Evolutionary conservation across 2,113 vertebrate species (phyloP).

Genomic region (Macrotus californicus): DNA sequence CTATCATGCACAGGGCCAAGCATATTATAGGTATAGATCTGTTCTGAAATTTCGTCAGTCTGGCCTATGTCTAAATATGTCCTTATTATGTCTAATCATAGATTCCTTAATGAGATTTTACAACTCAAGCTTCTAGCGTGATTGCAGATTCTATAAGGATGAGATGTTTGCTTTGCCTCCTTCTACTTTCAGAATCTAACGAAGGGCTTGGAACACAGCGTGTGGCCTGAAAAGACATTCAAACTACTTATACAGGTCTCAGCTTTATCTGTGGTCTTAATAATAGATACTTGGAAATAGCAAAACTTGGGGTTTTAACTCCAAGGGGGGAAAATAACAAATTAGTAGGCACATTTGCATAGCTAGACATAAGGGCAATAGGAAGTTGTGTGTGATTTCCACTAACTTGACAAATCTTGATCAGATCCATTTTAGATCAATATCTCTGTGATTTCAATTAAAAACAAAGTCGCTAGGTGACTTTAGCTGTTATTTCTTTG

Average conservation of each 20-base stretch:
- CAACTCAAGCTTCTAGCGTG: neutral
- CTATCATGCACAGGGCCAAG: neutral
- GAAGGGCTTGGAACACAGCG: neutral
- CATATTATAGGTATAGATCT: neutral
- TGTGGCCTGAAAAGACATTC: neutral
- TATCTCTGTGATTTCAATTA: neutral
- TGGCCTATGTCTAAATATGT: neutral
- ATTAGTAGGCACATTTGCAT: neutral
- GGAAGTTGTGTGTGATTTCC: neutral
- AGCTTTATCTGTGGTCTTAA: neutral
- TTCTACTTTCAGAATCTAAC: neutral
- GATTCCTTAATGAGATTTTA: neutral
- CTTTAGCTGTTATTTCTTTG: neutral
- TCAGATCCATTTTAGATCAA: neutral
- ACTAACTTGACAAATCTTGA: neutral
- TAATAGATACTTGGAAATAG: neutral
- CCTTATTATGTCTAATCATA: neutral
- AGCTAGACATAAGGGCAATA: neutral
- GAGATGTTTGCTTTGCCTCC: neutral
- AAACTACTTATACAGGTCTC: neutral
- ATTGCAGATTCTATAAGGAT: neutral
- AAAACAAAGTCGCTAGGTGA: neutral
- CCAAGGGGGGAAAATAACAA: neutral
- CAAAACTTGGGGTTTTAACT: neutral
- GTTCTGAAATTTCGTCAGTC: neutral